Conservation (phyloP, 2,113 vertebrate species). For the Neogobius melanostomus region DNA sequence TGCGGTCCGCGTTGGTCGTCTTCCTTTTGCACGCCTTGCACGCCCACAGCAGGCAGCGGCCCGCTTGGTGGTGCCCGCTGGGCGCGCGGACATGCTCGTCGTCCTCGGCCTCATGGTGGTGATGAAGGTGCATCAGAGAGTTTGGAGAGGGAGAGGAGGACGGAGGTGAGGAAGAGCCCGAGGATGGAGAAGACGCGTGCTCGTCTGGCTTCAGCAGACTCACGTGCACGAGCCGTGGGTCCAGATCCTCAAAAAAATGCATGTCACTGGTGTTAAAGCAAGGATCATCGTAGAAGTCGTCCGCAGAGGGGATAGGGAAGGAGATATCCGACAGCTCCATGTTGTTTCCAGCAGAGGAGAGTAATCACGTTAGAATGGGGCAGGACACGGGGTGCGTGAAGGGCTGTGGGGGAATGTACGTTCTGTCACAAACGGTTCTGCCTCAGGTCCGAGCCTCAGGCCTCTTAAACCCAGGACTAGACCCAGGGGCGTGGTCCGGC, state of each 20-base stretch:
- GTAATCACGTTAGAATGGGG: not conserved
- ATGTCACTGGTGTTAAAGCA: conserved; percentile 96
- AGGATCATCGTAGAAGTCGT: conserved; percentile 95
- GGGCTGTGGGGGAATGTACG: conserved; percentile 28
- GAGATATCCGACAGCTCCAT: conserved; percentile 91
- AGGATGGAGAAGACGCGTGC: conserved; percentile 70
- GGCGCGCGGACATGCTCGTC: conserved; percentile 95
- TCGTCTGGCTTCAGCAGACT: conserved; percentile 88
- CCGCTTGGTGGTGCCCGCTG: conserved; percentile 95
- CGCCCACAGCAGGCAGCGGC: conserved; percentile 95
- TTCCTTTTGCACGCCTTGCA: conserved; percentile 98
- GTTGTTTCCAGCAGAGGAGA: conserved; percentile 23
- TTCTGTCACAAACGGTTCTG: conserved; percentile 45
- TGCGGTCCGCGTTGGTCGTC: conserved; percentile 92
- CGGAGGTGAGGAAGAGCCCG: conserved; percentile 44
- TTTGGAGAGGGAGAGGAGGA: conserved; percentile 46
- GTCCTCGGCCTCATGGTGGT: conserved; percentile 78
- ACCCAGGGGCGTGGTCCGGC: conserved; percentile 41
- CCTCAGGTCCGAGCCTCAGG: conserved; percentile 27
- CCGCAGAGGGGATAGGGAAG: conserved; percentile 85
- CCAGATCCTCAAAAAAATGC: conserved; percentile 97
- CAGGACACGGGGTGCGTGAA: not conserved
- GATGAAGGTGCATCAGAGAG: conserved; percentile 68
- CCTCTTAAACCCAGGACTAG: conserved; percentile 55
- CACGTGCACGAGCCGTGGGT: conserved; percentile 91